Evolutionary conservation across 2,888 invertebrate species (phyloP).

Genomic region (Rhyacophila evoluta): DNA sequence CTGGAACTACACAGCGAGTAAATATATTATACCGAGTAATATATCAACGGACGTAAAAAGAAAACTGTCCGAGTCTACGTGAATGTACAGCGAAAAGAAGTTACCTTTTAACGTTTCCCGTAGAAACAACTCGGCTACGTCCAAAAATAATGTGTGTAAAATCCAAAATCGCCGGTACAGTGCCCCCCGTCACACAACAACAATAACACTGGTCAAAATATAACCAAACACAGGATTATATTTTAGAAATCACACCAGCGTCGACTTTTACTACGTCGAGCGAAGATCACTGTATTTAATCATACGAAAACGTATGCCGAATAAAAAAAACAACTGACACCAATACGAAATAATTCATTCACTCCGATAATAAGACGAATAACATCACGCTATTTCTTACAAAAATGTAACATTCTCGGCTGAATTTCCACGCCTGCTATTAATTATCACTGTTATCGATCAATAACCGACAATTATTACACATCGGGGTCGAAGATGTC

Average conservation of each 20-base stretch:
- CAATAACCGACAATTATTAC: constrained; percentile 22
- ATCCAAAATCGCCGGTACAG: constrained; percentile 40
- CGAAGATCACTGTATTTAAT: constrained; percentile 9
- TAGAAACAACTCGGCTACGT: neutral
- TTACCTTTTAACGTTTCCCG: constrained; percentile 29
- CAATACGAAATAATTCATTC: constrained; percentile 45
- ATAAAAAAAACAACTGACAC: constrained; percentile 49
- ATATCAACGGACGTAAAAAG: neutral
- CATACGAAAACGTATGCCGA: constrained; percentile 20
- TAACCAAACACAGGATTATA: constrained; percentile 34
- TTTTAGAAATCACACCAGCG: constrained; percentile 46
- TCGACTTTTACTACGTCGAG: neutral
- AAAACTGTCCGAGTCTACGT: neutral
- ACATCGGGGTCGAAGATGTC: constrained; percentile 43
- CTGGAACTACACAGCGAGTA: neutral
- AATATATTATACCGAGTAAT: too few species aligned
- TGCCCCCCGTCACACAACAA: constrained; percentile 22
- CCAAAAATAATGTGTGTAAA: constrained; percentile 31
- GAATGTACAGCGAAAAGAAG: neutral
- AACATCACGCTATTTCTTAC: constrained; percentile 5
- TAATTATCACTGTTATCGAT: neutral
- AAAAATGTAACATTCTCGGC: neutral
- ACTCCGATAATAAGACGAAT: constrained; percentile 26
- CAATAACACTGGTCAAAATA: constrained; percentile 37
- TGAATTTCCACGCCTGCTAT: neutral